A percentile compares a stretch with the other conserved stretches of the same genome.
Conservation (phyloP, 1,140 invertebrate genomes). For the Hyles vespertilio region DNA sequence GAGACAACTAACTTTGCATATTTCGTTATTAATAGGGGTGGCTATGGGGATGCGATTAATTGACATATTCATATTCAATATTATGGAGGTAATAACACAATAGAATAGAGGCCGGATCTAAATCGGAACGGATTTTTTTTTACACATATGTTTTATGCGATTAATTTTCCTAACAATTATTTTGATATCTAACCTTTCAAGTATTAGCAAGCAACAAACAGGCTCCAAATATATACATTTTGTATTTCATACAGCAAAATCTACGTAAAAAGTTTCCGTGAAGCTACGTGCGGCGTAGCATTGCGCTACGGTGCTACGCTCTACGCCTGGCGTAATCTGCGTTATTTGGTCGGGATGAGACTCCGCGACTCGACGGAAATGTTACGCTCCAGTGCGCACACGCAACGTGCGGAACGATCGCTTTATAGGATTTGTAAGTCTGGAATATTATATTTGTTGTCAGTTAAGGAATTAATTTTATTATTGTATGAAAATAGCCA, state of each 20-base stretch:
- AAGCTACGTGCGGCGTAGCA: constrained; percentile 3
- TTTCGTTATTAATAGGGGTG: constrained; percentile 62
- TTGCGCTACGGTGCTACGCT: constrained; percentile 10
- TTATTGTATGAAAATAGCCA: too few relatives aligned
- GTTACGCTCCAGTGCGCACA: constrained; percentile 34
- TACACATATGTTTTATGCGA: too few relatives aligned
- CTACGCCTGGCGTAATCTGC: constrained; percentile 32
- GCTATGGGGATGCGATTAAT: constrained; percentile 53
- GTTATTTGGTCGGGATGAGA: constrained; percentile 36
- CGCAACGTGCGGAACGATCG: constrained; percentile 38
- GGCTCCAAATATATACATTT: too few relatives aligned
- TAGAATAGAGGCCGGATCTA: too few relatives aligned
- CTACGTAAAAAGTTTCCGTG: constrained; percentile 1
- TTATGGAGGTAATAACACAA: neutral
- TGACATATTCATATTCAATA: constrained; percentile 29
- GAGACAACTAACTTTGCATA: constrained; percentile 70
- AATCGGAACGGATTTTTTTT: too few relatives aligned
- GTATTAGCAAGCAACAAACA: too few relatives aligned
- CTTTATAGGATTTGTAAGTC: constrained; percentile 52
- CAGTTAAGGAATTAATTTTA: too few relatives aligned
- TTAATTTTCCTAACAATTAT: too few relatives aligned
- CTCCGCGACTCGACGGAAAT: constrained; percentile 28
- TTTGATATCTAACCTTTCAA: too few relatives aligned
- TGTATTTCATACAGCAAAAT: too few relatives aligned
- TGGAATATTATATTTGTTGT: neutral